These are phyloP conservation scores for Momotus momota DNA, from an alignment of 2,797 vertebrate species.

Conservation along the genomic window DNA sequence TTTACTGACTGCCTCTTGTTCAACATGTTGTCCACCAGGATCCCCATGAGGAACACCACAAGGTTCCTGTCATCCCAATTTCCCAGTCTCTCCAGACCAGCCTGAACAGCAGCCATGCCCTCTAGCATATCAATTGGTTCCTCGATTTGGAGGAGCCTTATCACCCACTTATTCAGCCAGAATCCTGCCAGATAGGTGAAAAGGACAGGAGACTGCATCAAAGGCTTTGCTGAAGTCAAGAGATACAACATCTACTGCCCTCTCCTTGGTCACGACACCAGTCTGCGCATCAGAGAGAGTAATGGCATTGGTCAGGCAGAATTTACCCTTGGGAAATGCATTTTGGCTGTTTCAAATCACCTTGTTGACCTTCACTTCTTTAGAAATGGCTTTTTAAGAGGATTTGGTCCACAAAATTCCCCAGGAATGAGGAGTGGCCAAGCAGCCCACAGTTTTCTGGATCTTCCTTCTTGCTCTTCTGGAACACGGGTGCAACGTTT, in stretches of 20 bases:
- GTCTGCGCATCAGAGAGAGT: neutral
- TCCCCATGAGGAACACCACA: rapidly evolving
- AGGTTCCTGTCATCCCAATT: neutral
- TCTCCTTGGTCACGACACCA: neutral
- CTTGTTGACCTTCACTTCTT: neutral
- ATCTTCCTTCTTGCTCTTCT: neutral
- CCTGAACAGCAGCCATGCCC: neutral
- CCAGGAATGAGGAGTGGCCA: neutral
- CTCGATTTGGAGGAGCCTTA: neutral
- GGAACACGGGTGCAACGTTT: neutral
- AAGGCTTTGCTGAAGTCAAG: neutral
- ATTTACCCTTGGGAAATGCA: neutral
- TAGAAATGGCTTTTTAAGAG: neutral
- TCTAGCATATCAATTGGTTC: neutral
- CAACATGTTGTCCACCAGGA: neutral
- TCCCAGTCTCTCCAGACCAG: neutral
- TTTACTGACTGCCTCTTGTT: neutral
- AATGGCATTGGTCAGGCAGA: neutral
- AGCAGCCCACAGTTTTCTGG: neutral
- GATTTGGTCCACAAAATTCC: neutral
- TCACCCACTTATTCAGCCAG: neutral
- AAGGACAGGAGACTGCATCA: neutral
- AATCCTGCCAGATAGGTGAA: neutral
- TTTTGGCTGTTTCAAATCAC: neutral
- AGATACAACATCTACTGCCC: rapidly evolving